Evolutionary conservation across 2,888 invertebrate genomes (phyloP).

Genomic region (Periphyllus acericola): DNA sequence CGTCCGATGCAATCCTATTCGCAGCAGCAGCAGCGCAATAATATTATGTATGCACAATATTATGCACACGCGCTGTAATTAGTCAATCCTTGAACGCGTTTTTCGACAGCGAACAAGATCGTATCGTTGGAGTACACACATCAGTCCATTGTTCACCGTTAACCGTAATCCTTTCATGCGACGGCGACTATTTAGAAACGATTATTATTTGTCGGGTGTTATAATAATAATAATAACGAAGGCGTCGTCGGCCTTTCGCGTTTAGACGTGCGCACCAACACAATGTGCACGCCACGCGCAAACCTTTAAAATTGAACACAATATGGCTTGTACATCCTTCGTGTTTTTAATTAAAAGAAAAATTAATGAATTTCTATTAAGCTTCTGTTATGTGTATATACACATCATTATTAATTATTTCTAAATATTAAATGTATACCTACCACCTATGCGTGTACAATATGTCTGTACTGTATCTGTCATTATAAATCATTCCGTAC

Average conservation of each 20-base stretch:
- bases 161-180: slow-evolving; percentile 33
- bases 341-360: slow-evolving; percentile 37
- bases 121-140: neutral
- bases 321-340: slow-evolving; percentile 19
- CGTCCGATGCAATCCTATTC: neutral
- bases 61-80: neutral
- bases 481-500: neutral
- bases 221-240: slow-evolving; percentile 43
- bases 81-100: slow-evolving; percentile 21
- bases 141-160: slow-evolving; percentile 11
- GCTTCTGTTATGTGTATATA: neutral
- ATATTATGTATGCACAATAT: neutral
- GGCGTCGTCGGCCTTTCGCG: neutral
- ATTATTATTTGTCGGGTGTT: slow-evolving; percentile 13
- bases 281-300: neutral
- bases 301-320: slow-evolving; percentile 34
- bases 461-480: neutral
- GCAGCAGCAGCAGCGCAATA: neutral
- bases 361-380: slow-evolving; percentile 37
- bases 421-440: too few relatives aligned
- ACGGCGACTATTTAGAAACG: neutral
- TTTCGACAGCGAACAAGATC: slow-evolving; percentile 24
- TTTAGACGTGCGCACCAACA: neutral
- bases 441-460: too few relatives aligned
- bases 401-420: neutral